Conservation (phyloP, 1,140 invertebrate genomes). For the Anadara kagoshimensis region DNA sequence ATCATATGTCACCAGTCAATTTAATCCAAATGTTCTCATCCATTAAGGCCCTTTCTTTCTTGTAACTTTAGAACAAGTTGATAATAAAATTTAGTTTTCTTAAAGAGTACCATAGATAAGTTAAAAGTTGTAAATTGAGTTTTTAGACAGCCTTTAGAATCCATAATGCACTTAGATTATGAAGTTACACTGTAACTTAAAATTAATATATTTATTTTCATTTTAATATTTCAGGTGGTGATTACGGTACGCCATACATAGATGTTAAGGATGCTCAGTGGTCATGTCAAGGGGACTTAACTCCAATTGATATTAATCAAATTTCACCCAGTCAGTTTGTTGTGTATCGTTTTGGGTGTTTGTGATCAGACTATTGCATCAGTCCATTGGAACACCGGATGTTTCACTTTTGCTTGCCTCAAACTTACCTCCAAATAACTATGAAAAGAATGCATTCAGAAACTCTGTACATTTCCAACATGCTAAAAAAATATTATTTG, state of each 20-base stretch:
- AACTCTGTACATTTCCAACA: slow-evolving; percentile 68
- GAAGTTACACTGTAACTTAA: too few relatives aligned
- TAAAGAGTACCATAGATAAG: too few relatives aligned
- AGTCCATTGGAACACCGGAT: slow-evolving; percentile 59
- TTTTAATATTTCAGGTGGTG: slow-evolving; percentile 62
- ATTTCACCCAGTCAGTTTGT: slow-evolving; percentile 70
- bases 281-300: slow-evolving; percentile 65
- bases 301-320: slow-evolving; percentile 61
- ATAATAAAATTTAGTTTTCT: too few relatives aligned
- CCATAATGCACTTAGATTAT: too few relatives aligned
- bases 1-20: too few relatives aligned
- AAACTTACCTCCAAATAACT: slow-evolving; percentile 70
- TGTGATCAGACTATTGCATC: slow-evolving; percentile 60
- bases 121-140: too few relatives aligned
- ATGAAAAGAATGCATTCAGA: slow-evolving; percentile 66
- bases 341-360: slow-evolving; percentile 70
- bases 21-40: too few relatives aligned
- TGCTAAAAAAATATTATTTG: slow-evolving; percentile 65
- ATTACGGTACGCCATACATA: slow-evolving; percentile 65
- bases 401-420: slow-evolving; percentile 68
- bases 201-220: too few relatives aligned
- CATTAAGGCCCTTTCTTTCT: too few relatives aligned
- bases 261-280: slow-evolving; percentile 72
- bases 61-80: too few relatives aligned
- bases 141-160: too few relatives aligned